phyloP scores from a whole-genome alignment of 2,797 vertebrate species.

The Stomatorhinus walkeri region DNA sequence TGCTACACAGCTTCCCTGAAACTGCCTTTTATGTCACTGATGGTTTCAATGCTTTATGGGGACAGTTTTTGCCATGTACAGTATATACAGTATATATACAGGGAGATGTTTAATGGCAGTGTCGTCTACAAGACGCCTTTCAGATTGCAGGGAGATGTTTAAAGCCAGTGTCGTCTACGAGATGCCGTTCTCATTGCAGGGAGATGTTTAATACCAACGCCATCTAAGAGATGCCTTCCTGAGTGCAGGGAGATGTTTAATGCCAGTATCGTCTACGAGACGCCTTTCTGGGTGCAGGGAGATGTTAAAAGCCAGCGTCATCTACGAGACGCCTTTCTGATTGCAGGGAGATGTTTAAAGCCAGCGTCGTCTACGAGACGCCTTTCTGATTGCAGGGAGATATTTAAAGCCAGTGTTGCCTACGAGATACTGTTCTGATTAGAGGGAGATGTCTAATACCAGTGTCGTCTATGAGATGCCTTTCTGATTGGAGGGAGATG shows the following conservation, averaged over 20 bases:
- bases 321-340: background rate
- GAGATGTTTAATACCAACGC: background rate
- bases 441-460: background rate
- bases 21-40: background rate
- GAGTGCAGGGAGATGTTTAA: background rate
- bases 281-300: too few relatives aligned
- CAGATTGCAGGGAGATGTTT: background rate
- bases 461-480: background rate
- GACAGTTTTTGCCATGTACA: background rate
- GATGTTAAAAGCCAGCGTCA: background rate
- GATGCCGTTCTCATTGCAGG: background rate
- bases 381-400: background rate
- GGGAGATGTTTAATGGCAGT: background rate
- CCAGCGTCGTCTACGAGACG: background rate
- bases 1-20: background rate
- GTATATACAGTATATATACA: background rate
- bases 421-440: accelerated
- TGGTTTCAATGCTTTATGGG: background rate
- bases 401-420: background rate
- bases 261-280: background rate
- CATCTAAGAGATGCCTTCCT: background rate
- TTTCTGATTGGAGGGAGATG: background rate
- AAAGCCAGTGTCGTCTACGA: background rate
- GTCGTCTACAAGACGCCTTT: accelerated
- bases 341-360: background rate